Evolutionary conservation across 1,140 invertebrate species (phyloP).

Genomic region (Halictus rubicundus): DNA sequence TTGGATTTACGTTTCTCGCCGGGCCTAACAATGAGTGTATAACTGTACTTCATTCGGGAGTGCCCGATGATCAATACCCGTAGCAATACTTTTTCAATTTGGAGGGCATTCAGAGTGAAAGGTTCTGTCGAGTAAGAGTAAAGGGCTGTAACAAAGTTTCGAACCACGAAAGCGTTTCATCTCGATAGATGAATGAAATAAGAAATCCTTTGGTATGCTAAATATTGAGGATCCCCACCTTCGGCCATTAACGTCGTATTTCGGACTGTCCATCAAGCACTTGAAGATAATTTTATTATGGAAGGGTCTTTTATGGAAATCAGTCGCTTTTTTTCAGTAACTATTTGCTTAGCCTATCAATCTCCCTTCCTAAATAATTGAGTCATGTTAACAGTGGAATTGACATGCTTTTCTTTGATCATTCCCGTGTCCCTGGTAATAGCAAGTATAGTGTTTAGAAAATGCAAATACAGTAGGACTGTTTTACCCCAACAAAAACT

Average conservation of each 20-base stretch:
- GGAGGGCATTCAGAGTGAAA: background rate
- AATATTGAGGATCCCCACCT: conserved; percentile 58
- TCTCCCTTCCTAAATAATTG: background rate
- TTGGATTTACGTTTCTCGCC: no score
- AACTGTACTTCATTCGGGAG: background rate
- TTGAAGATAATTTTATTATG: conserved; percentile 74
- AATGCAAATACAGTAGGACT: no score
- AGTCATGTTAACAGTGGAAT: background rate
- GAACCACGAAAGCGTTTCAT: conserved; percentile 39
- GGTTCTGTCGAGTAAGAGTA: background rate
- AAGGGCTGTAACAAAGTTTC: conserved; percentile 40
- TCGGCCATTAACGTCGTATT: conserved; percentile 69
- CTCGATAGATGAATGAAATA: conserved; percentile 26
- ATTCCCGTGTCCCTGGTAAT: no score
- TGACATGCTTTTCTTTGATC: background rate
- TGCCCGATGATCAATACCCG: background rate
- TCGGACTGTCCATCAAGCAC: conserved; percentile 75
- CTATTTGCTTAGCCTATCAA: conserved; percentile 6
- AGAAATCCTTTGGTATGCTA: conserved; percentile 73
- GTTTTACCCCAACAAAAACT: no score
- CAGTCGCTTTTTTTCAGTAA: conserved; percentile 35
- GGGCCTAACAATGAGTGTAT: background rate
- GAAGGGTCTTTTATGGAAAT: conserved; percentile 69
- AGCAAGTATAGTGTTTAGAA: no score
- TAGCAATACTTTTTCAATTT: background rate